phyloP scores from a whole-genome alignment of 2,797 vertebrate species.

The Neostethus bicornis region DNA sequence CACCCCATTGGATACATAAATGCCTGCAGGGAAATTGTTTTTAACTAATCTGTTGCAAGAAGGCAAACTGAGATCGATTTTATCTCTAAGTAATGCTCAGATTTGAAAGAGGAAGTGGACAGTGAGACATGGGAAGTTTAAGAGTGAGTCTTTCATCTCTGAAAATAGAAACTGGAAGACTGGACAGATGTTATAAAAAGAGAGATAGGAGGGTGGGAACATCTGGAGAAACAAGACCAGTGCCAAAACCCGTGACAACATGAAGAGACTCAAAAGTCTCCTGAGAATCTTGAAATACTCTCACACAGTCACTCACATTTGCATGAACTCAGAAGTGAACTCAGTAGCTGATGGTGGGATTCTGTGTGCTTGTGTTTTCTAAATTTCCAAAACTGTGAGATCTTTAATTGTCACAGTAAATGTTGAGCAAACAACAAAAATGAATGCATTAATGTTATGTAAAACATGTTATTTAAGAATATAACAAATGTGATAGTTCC shows the following conservation, averaged over 20 bases:
- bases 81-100: slow-evolving; percentile 14
- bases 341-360: not conserved
- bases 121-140: slow-evolving; percentile 60
- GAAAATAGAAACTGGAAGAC: slow-evolving; percentile 60
- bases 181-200: slow-evolving; percentile 32
- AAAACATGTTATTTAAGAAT: too few relatives aligned
- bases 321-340: slow-evolving; percentile 15
- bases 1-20: slow-evolving; percentile 11
- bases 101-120: slow-evolving; percentile 44
- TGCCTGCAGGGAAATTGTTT: slow-evolving; percentile 24
- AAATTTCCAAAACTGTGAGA: too few relatives aligned
- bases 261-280: slow-evolving; percentile 57
- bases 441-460: too few relatives aligned
- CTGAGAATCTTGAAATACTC: slow-evolving; percentile 36
- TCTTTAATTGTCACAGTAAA: too few relatives aligned
- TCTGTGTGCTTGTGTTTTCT: not conserved
- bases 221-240: slow-evolving; percentile 61
- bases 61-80: slow-evolving; percentile 4
- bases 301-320: slow-evolving; percentile 13
- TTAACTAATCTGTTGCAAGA: slow-evolving; percentile 26
- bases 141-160: slow-evolving; percentile 52
- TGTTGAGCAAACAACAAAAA: too few relatives aligned
- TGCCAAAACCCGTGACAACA: slow-evolving; percentile 62
- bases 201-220: slow-evolving; percentile 62
- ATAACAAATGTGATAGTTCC: too few relatives aligned